These are phyloP conservation scores for Desmophyllum pertusum DNA, from an alignment of 92 coral and sea anemone species.

Conservation along the genomic window DNA sequence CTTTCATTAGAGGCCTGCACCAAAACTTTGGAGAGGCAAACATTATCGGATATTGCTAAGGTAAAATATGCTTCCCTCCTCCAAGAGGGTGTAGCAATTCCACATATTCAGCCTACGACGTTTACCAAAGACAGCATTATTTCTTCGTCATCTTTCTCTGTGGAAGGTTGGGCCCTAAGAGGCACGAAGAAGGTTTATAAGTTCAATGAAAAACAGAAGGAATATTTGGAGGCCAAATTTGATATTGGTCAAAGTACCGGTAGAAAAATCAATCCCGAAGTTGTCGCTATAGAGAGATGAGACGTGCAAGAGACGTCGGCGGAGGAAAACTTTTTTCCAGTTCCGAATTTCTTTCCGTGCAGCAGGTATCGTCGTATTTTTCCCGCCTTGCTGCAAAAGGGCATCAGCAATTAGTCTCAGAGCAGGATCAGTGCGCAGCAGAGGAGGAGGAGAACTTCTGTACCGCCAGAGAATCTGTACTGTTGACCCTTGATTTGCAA, in stretches of 20 bases:
- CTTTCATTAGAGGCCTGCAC: too few species aligned
- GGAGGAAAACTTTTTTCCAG: slow-evolving; percentile 6
- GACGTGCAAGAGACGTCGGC: neutral
- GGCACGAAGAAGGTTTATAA: neutral
- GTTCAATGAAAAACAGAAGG: slow-evolving; percentile 18
- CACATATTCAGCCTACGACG: too few species aligned
- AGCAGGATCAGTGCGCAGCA: neutral
- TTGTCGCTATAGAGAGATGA: slow-evolving; percentile 26
- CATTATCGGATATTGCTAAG: too few species aligned
- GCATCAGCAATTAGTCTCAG: neutral
- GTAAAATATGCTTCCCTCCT: too few species aligned
- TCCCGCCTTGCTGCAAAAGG: slow-evolving; percentile 21
- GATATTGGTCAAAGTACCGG: slow-evolving; percentile 23
- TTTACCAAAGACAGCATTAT: too few species aligned
- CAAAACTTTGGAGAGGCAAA: too few species aligned
- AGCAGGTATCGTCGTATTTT: slow-evolving; percentile 30
- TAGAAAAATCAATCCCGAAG: neutral
- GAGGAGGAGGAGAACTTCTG: slow-evolving; percentile 9
- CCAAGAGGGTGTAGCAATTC: too few species aligned
- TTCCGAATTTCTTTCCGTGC: slow-evolving; percentile 2
- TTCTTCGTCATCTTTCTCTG: too few species aligned
- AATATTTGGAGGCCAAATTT: slow-evolving; percentile 12
- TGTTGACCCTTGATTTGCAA: neutral
- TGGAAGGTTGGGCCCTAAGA: too few species aligned
- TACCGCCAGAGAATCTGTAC: slow-evolving; percentile 2